Base-by-base conservation (phyloP, 30 jellyfish, hydroid and myxozoan genomes). In the Nemopilema nomurai region DNA sequence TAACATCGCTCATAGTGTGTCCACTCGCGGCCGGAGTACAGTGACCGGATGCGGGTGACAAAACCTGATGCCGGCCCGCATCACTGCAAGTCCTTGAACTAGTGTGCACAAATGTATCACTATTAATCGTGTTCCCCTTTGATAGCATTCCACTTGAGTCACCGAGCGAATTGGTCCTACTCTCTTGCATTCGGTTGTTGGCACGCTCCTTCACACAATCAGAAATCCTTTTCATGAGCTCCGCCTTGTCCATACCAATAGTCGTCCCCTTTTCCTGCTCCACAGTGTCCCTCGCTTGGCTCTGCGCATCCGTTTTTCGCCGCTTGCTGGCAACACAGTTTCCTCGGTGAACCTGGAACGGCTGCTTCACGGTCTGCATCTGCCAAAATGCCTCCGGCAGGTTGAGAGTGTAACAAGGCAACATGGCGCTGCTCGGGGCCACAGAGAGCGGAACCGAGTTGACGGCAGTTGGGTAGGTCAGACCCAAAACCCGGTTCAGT, bases 371-470 rank as follows among this genome's bases (percentile, higher is more conserved):
- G 18, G 89, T 69, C 21, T 64, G 51, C 30, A 73, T 63, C 4
- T 67, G 67, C 89, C 89, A 79, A 72, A 62, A 84, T 28, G 79
- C 71, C 17, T 84, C 93, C 0, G 93, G 93, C 76, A 84, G 19
- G 68, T 66, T 84, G 29, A 84, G 27, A 1, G 93, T 62, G 50
- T 84, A 84, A 51, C 93, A 84, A 0, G 93, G 93, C 62, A 63
- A 13, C 16, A 65, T 28, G 24, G 80, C 29, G 4, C 74, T 0
- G 24, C 33, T 49, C 1, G 84, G 32, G 25, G 28, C 25, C 16
- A 31, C 30, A 16, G 29, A 16, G 28, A 62, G 25, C 0, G 87
- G 67, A 21, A 75, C 26, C 7, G 87, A 69, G 78, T 81, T 74
- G 25, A 32, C 51, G 0, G 70, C 74, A 63, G 80, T 25, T 18